Base-by-base conservation (phyloP, 2,113 vertebrate genomes). In the Engystomops pustulosus region DNA sequence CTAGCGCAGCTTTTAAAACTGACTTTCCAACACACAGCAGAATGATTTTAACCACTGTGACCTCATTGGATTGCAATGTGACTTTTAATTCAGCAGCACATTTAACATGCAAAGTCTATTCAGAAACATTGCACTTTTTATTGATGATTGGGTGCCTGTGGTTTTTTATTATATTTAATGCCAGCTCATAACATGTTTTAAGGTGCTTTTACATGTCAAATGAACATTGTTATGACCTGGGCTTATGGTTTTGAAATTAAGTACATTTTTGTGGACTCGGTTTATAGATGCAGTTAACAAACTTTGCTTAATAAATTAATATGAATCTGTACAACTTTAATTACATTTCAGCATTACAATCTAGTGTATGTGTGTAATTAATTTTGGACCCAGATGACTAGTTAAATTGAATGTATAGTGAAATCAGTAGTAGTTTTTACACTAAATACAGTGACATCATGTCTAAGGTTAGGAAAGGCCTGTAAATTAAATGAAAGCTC, bases 401-500 rank as follows among this genome's bases (percentile, higher is more conserved):
- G 80, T 90, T 90, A 89, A 89, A 60, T 45, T 77, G 68, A 82
- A 74, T 36, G 77, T 58, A 53, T 23, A 82, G 78, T 86, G 68
- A 86, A 47, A 77, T 84, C 82, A 88, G 49, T 4, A n/a, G 25
- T 79, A 67, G 38, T 83, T 85, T 80, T 87, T 86, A 83, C 60
- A 81, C 79, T 81, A 25, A 80, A 7, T 79, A 67, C 83, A 53
- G 88, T 88, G 87, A 88, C 81, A 84, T 89, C 83, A 86, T 79
- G 87, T 89, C 88, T 93, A 27, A 80, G 84, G 86, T 87, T 91
- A 90, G 89, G 81, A 81, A 75, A 82, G 86, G 83, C 49, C 86
- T 82, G 79, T 74, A 68, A 87, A 85, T 44, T 80, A 34, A 86
- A 87, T 85, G 83, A 62, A 23, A 76, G 49, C 85, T 74, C 55